Evolutionary conservation across 2,113 vertebrate genomes (phyloP), one percentile per base, ranked within the genome.

Genomic region (Hoplias malabaricus): DNA sequence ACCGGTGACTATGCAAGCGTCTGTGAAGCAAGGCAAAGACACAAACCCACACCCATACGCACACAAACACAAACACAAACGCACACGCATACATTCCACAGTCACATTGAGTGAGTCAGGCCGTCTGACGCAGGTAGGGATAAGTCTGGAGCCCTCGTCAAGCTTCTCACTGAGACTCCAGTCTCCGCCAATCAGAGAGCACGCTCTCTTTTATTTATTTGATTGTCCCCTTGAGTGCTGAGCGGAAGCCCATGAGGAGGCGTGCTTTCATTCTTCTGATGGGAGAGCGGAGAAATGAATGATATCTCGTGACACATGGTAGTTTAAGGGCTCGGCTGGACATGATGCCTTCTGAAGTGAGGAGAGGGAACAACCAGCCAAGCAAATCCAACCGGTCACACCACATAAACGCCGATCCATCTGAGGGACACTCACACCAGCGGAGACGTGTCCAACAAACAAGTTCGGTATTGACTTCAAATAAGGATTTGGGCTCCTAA

Each of bases 61-160:
- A 38, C 34, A 75, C 63, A 74, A 50, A 72, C 40, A 57, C 57
- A 68, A 13, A 42, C 62, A 62, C 54, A 34, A 13, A 63, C 23
- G 69, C 46, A 67, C 70, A 83, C 36, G 53, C 66, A 73, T 73
- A 75, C 76, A 81, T 66, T 76, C 57, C 56, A 68, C 73, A 76
- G 63, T 75, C 34, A 48, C 62, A 43, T 50, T 2, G 66, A 82
- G 71, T 77, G 78, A 79, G 72, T 83, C 77, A 76, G 67, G 21
- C 67, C 61, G 57, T 66, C 57, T 78, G 80, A 82, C 68, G 61
- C 67, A 82, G 76, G 75, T 54, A 75, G 48, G 53, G 81, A 43
- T 61, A 68, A 76, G 67, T 57, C 81, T 63, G 63, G 65, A 79
- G 67, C 50, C 46, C 61, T 71, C 59, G 21, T 79, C 48, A 75